A percentile compares a stretch with the other conserved stretches of the same genome.
Evolutionary conservation across 1,140 invertebrate genomes (phyloP).

Genomic region (Caenorhabditis brenneri): DNA sequence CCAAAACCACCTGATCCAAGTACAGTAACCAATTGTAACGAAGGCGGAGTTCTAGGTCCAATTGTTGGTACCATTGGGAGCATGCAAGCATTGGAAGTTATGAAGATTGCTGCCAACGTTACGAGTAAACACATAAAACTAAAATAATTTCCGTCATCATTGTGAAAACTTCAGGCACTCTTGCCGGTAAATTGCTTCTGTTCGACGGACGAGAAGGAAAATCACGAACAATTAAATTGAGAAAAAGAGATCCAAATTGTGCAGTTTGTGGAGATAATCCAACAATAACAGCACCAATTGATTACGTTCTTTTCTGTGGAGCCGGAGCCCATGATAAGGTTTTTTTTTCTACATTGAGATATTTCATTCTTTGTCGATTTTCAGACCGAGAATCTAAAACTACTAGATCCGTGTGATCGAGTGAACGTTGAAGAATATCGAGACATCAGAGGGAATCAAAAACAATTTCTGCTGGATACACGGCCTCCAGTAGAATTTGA

Average conservation of each 20-base stretch:
- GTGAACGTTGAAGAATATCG: conserved; percentile 75
- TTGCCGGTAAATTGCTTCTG: conserved; percentile 78
- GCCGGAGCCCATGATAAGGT: conserved; percentile 82
- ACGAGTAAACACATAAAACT: conserved; percentile 73
- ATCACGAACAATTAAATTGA: conserved; percentile 82
- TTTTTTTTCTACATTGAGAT: conserved; percentile 33
- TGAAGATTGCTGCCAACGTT: conserved; percentile 82
- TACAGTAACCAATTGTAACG: conserved; percentile 92
- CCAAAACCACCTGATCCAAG: conserved; percentile 86
- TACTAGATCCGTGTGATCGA: conserved; percentile 75
- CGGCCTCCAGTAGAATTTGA: conserved; percentile 78
- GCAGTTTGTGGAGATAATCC: conserved; percentile 81
- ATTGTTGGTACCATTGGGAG: conserved; percentile 87
- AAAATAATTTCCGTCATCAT: background rate
- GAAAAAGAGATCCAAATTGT: conserved; percentile 78
- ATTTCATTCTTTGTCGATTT: conserved; percentile 34
- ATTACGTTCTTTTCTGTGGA: conserved; percentile 88
- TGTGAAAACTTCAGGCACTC: conserved; percentile 65
- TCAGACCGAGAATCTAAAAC: conserved; percentile 68
- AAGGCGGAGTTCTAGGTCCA: conserved; percentile 89
- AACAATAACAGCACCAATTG: conserved; percentile 78
- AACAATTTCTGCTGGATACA: conserved; percentile 81
- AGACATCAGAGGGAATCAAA: conserved; percentile 68
- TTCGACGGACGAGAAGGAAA: conserved; percentile 82
- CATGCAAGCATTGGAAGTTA: conserved; percentile 89